Evolutionary conservation across 2,797 vertebrate species (phyloP).

Genomic region (Anguilla megastoma): DNA sequence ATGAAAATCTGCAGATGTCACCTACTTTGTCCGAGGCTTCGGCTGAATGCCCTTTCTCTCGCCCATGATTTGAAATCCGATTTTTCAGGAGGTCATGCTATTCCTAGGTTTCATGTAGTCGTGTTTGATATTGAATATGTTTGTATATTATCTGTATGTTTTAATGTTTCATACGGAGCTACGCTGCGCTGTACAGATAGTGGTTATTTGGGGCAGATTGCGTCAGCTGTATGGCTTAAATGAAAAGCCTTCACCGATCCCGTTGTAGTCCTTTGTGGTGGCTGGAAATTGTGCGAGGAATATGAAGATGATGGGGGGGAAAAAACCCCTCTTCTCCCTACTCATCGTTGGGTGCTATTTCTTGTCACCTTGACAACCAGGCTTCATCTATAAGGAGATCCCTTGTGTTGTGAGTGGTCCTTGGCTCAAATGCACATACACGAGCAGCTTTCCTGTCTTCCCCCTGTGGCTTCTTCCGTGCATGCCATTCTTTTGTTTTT

Average conservation of each 20-base stretch:
- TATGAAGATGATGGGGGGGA: slow-evolving; percentile 8
- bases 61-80: not conserved
- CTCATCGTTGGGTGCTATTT: not conserved
- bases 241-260: not conserved
- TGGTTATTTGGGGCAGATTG: not conserved
- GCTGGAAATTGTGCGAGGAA: not conserved
- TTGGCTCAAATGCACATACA: not conserved
- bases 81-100: not conserved
- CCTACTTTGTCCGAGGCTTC: not conserved
- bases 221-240: not conserved
- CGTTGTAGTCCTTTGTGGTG: not conserved
- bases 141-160: not conserved
- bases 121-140: not conserved
- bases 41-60: not conserved
- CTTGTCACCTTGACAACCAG: slow-evolving; percentile 27
- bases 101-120: not conserved
- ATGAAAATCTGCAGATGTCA: not conserved
- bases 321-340: not conserved
- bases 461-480: not conserved
- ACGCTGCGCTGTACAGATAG: not conserved
- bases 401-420: not conserved
- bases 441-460: not conserved
- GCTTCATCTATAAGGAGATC: not conserved
- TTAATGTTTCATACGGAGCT: not conserved
- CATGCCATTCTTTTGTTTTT: not conserved